Evolutionary conservation across 2,797 vertebrate species (phyloP), one percentile per base, ranked within the genome.

Genomic region (Urophycis tenuis): DNA sequence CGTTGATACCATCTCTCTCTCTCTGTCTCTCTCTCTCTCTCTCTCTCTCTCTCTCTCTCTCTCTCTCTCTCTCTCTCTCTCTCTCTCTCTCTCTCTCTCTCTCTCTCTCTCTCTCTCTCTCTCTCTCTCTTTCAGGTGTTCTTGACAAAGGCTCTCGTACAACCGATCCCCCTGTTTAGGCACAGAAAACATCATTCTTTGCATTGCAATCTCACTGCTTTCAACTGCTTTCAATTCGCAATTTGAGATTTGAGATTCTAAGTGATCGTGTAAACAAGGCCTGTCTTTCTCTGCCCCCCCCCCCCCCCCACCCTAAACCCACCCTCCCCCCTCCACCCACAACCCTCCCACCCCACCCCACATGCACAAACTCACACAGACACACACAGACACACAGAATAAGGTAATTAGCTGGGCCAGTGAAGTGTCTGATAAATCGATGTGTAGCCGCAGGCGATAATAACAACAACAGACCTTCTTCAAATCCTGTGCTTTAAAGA

Each of bases 341-440:
- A n/a, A n/a, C n/a, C n/a, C n/a, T n/a, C n/a, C n/a, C n/a, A n/a
- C n/a, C n/a, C 30, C 30, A 30, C 69, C 14, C 12, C 29, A 31
- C 69, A 32, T 30, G 32, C 30, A 32, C 69, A 67, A 14, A 29
- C 60, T 8, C 60, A 29, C 60, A 67, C 22, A 67, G 1, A 71
- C 69, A 71, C 69, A 71, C 30, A 32, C 69, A 32, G 30, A 17
- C 14, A 73, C 72, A n/a, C 73, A 79, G 82, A 90, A 87, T 77
- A 75, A 82, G 82, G 85, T 89, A 89, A 91, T 89, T 90, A 90
- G 84, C 85, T 81, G 84, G 85, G 83, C 87, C 85, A 85, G 84
- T 83, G 85, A 85, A 81, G 86, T 82, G 87, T 85, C 85, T 85
- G 87, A 85, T 85, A 74, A 86, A 88, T 89, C 87, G 84, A 89